A percentile compares a stretch with the other conserved stretches of the same genome.
Evolutionary conservation across 2,888 invertebrate genomes (phyloP).

Genomic region (Melinaea marsaeus): DNA sequence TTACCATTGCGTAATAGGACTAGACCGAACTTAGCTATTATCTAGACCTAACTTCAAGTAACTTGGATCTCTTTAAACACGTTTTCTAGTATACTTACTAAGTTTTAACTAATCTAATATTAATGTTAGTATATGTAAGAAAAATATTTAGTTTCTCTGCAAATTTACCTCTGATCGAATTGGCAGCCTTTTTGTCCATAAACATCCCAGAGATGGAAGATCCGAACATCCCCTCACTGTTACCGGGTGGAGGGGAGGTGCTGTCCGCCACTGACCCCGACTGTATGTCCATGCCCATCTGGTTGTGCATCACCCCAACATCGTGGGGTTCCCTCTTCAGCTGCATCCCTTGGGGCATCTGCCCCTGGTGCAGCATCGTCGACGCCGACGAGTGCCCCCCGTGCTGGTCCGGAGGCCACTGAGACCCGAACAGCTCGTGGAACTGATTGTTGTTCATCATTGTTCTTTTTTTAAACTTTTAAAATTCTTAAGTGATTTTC

Average conservation of each 20-base stretch:
- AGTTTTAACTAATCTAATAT: neutral
- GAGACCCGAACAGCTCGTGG: conserved; percentile 72
- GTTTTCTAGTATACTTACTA: neutral
- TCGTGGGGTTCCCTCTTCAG: conserved; percentile 66
- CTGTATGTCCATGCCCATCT: conserved; percentile 59
- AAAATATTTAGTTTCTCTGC: conserved; percentile 12
- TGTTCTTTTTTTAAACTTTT: conserved; percentile 39
- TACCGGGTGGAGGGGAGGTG: conserved; percentile 78
- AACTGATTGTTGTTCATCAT: conserved; percentile 72
- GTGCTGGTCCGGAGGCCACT: conserved; percentile 74
- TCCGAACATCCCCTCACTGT: conserved; percentile 68
- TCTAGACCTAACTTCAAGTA: neutral
- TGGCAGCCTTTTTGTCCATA: conserved; percentile 80
- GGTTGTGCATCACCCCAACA: conserved; percentile 58
- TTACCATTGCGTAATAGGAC: neutral
- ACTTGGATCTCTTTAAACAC: neutral
- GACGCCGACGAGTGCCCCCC: conserved; percentile 70
- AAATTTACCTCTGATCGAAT: conserved; percentile 81
- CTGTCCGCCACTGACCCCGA: conserved; percentile 77
- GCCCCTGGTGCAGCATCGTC: conserved; percentile 65
- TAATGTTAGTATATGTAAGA: neutral
- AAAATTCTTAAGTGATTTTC: conserved; percentile 55
- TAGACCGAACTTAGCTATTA: neutral
- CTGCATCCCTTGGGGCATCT: conserved; percentile 57
- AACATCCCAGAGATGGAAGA: conserved; percentile 70